phyloP scores from a whole-genome alignment of 1,140 invertebrate genomes.

The Trichonephila clavipes region DNA sequence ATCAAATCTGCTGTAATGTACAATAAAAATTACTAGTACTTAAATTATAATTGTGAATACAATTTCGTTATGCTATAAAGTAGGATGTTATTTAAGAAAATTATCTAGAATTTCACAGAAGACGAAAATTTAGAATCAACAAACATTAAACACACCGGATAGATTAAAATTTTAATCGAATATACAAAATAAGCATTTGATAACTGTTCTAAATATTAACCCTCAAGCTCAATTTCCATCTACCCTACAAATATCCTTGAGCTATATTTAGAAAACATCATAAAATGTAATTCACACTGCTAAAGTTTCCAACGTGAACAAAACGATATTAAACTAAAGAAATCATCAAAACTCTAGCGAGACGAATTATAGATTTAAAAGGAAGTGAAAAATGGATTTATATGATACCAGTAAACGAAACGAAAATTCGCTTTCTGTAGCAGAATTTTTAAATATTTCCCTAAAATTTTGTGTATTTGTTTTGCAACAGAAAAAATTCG shows the following conservation, averaged over 20 bases:
- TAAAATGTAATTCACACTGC: background rate
- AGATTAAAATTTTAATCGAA: background rate
- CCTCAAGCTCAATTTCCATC: background rate
- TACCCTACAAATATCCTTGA: background rate
- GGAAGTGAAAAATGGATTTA: background rate
- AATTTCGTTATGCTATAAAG: no score
- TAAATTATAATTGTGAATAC: no score
- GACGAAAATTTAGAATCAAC: no score
- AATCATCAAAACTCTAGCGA: background rate
- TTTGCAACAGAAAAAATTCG: background rate
- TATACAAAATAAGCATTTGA: background rate
- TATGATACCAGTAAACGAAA: background rate
- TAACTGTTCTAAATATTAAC: background rate
- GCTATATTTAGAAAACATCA: background rate
- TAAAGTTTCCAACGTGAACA: background rate
- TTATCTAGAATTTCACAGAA: no score
- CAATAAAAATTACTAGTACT: no score
- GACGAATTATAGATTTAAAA: background rate
- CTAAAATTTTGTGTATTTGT: background rate
- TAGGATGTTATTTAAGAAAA: no score
- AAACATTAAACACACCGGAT: no score
- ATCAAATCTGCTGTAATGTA: no score
- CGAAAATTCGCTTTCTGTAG: background rate
- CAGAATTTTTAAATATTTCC: background rate
- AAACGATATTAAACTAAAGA: background rate